phyloP scores from a whole-genome alignment of 2,113 vertebrate species.

The Camelus bactrianus region DNA sequence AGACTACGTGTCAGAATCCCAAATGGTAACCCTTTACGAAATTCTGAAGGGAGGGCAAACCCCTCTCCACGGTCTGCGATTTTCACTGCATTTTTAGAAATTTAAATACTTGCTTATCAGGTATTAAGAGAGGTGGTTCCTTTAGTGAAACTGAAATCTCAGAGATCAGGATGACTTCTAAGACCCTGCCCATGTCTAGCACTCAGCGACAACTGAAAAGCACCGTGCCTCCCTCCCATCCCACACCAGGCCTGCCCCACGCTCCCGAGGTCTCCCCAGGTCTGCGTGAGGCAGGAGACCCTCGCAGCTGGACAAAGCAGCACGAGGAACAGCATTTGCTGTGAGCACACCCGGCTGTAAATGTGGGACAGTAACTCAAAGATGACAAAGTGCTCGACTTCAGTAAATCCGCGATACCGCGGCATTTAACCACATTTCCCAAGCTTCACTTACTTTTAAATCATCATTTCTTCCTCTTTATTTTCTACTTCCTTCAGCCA shows the following conservation, averaged over 20 bases:
- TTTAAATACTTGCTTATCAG: neutral
- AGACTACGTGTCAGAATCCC: neutral
- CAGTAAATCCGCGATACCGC: neutral
- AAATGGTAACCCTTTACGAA: neutral
- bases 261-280: too few relatives aligned
- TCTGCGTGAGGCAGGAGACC: neutral
- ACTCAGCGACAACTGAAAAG: neutral
- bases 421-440: neutral
- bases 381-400: neutral
- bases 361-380: neutral
- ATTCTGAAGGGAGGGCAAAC: neutral
- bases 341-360: neutral
- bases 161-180: neutral
- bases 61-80: neutral
- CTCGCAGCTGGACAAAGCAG: neutral
- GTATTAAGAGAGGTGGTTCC: neutral
- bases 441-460: neutral
- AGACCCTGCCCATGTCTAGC: neutral
- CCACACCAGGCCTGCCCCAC: neutral
- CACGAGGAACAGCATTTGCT: neutral
- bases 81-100: neutral
- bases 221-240: rapidly evolving
- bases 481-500: neutral
- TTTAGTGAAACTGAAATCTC: neutral
- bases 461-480: neutral